Base-by-base conservation (phyloP, 2,888 invertebrate species). In the Ctena decussata region DNA sequence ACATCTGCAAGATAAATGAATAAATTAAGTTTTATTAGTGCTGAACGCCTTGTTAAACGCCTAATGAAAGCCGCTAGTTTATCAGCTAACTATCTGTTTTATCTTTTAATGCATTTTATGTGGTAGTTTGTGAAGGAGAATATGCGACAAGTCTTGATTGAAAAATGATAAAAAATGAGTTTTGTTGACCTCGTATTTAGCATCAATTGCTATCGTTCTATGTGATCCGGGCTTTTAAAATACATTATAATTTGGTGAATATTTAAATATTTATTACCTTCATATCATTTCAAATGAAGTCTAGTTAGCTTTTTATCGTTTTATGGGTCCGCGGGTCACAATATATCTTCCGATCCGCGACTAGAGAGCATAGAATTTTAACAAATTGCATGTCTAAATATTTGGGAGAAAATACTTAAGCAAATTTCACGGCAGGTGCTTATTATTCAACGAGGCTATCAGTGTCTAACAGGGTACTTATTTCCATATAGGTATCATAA, bases 321-420 rank as follows among this genome's bases (percentile, higher is more conserved):
- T 65, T 65, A 65, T 65, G 65, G 65, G 65, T 65, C 65, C 21
- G 8, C 65, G 35, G 44, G 44, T 71, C 39, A 41, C 30, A 39
- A 44, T 76, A 39, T 15, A 39, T 57, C 37, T 76, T 76, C 24
- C 71, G 70, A 78, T n/a, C 78, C 53, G 21, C 30, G 46, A 44
- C 46, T 46, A 30, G 73, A 12, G 46, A 46, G 46, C 46, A 24
- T 24, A 69, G 44, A 69, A 21, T 44, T 77, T 77, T 80, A 78
- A 88, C 88, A 88, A 88, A 88, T 88, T 88, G 85, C 69, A 81
- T 82, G 79, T 84, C 85, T 85, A 85, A 85, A 84, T 85, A 84
- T 84, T 85, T 82, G 79, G 84, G 81, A 82, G 82, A 83, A 84
- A 85, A 88, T 82, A 77, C 75, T 80, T 60, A 81, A 84, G 85